Percentiles rank a stretch among this genome's conserved stretches.
These are phyloP conservation scores for Acanthacorydalis orientalis DNA, from an alignment of 2,888 invertebrate genomes.

Conservation along the genomic window DNA sequence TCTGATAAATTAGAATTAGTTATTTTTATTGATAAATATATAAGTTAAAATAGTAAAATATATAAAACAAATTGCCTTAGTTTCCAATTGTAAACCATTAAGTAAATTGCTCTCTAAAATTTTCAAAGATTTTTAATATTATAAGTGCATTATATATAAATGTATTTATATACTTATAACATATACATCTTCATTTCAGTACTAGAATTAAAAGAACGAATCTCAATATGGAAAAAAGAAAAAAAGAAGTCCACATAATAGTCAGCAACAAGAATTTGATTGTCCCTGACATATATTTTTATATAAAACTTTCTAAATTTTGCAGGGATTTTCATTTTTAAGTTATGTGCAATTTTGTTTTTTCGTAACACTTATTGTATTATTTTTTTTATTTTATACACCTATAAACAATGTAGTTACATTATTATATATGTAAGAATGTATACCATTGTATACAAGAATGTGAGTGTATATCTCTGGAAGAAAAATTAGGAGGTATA, in stretches of 20 bases:
- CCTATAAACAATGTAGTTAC: no score
- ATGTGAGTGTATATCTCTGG: no score
- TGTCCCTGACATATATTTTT: not conserved
- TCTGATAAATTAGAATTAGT: not conserved
- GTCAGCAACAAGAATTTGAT: slow-evolving; percentile 3
- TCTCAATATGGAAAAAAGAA: slow-evolving; percentile 73
- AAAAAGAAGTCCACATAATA: slow-evolving; percentile 38
- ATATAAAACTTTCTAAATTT: no score
- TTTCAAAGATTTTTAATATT: not conserved
- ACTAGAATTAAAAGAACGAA: slow-evolving; percentile 69
- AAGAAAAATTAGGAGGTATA: no score
- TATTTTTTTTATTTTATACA: slow-evolving; percentile 12
- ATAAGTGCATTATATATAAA: not conserved
- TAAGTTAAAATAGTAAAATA: not conserved
- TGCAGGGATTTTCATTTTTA: no score
- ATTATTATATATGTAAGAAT: no score
- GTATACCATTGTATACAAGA: no score
- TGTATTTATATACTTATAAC: not conserved
- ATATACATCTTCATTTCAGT: slow-evolving; percentile 32
- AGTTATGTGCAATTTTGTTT: not conserved
- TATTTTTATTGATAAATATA: slow-evolving; percentile 4
- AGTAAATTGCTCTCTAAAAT: not conserved
- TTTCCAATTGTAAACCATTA: not conserved
- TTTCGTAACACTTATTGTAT: slow-evolving; percentile 10
- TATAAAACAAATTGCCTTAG: not conserved